Percentiles rank a stretch among this genome's conserved stretches.
phyloP scores from a whole-genome alignment of 2,888 invertebrate species.

The Melieria crassipennis region DNA sequence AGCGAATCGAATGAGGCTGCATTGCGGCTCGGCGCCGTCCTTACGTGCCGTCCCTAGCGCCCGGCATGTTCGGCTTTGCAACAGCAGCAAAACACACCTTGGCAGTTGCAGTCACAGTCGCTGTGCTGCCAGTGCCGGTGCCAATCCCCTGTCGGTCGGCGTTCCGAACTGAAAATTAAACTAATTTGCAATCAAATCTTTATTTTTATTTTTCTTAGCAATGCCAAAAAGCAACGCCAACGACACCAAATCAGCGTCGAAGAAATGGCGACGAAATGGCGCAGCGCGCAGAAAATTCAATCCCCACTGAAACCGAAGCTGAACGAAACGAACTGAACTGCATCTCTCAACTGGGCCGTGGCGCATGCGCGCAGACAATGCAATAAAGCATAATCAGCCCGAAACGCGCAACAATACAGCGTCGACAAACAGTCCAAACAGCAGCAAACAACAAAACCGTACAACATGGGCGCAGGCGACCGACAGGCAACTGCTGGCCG shows the following conservation, averaged over 20 bases:
- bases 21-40: too few relatives aligned
- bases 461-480: too few relatives aligned
- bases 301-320: neutral
- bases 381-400: constrained; percentile 10
- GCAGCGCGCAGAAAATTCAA: neutral
- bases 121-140: neutral
- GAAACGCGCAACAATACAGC: too few relatives aligned
- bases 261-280: neutral
- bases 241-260: constrained; percentile 3
- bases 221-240: neutral
- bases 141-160: neutral
- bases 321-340: too few relatives aligned
- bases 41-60: too few relatives aligned
- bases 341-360: neutral
- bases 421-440: too few relatives aligned
- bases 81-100: neutral
- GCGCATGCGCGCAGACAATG: neutral
- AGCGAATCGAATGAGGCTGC: too few relatives aligned
- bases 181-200: constrained; percentile 21
- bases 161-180: constrained; percentile 27
- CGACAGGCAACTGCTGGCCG: too few relatives aligned
- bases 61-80: too few relatives aligned
- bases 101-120: neutral
- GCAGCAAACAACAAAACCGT: too few relatives aligned
- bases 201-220: too few relatives aligned